A percentile compares a stretch with the other conserved stretches of the same genome.
Evolutionary conservation across 2,888 invertebrate species (phyloP).

Genomic region (Torymus aiolomorphi): DNA sequence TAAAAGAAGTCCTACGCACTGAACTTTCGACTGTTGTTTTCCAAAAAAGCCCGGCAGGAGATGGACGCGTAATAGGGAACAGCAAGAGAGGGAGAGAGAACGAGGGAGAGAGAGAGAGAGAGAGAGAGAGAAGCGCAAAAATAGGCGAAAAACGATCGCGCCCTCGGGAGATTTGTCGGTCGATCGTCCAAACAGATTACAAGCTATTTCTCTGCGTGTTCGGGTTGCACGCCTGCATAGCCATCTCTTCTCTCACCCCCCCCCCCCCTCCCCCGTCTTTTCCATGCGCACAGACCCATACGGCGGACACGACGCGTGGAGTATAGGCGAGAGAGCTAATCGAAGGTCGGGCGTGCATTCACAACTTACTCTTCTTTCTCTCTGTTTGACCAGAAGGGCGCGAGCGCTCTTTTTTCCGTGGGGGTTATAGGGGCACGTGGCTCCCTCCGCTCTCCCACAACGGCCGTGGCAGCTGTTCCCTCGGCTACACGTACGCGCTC

Average conservation of each 20-base stretch:
- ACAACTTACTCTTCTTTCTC: neutral
- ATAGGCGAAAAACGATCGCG: neutral
- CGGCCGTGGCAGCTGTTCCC: slow-evolving; percentile 40
- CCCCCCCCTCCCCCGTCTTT: too few species aligned
- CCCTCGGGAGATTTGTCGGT: slow-evolving; percentile 18
- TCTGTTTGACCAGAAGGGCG: neutral
- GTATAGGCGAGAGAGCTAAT: too few species aligned
- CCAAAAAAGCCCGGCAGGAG: neutral
- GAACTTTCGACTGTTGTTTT: too few species aligned
- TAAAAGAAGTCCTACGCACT: neutral
- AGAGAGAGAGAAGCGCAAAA: neutral
- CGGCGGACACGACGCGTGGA: too few species aligned
- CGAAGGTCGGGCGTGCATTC: slow-evolving; percentile 1
- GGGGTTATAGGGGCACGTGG: slow-evolving; percentile 38
- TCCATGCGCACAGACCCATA: too few species aligned
- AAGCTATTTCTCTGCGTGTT: slow-evolving; percentile 2
- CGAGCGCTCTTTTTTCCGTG: slow-evolving; percentile 10
- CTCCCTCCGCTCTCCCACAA: slow-evolving; percentile 20
- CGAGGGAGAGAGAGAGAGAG: too few species aligned
- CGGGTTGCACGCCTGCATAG: too few species aligned
- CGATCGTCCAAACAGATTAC: slow-evolving; percentile 17
- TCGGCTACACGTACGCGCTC: too few species aligned
- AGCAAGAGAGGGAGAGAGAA: neutral
- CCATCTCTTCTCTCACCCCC: too few species aligned
- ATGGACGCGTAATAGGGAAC: neutral